A percentile compares a stretch with the other conserved stretches of the same genome.
Conservation (phyloP, 2,113 vertebrate species). For the Neotoma lepida region DNA sequence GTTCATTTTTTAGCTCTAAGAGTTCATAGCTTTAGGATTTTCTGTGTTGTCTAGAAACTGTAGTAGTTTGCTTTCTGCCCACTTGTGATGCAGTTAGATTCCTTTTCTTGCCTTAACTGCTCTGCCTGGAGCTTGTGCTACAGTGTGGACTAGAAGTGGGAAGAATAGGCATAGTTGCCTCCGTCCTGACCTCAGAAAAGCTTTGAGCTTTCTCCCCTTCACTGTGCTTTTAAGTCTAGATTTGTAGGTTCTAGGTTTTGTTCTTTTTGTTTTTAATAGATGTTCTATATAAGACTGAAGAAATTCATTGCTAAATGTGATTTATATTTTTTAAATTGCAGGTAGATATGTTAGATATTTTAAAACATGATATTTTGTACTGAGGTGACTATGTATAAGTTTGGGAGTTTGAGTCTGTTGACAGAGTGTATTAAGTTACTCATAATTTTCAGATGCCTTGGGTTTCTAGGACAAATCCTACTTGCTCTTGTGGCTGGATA, state of each 20-base stretch:
- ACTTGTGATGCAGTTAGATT: neutral
- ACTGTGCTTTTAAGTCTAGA: neutral
- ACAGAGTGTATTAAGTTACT: neutral
- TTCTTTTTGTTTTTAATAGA: neutral
- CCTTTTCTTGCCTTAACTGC: neutral
- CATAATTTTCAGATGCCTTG: neutral
- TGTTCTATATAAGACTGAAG: neutral
- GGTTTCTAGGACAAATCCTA: neutral
- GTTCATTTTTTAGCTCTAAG: neutral
- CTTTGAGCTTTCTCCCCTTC: neutral
- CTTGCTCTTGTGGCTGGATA: neutral
- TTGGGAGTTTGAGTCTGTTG: neutral
- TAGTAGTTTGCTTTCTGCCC: neutral
- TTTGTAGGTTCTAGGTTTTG: neutral
- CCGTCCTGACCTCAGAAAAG: neutral
- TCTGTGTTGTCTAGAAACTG: neutral
- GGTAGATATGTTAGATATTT: neutral
- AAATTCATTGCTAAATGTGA: neutral
- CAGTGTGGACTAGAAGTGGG: neutral
- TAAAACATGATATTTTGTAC: neutral
- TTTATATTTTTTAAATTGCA: neutral
- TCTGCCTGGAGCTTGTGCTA: neutral
- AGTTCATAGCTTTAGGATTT: neutral
- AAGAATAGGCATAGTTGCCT: neutral
- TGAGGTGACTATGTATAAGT: neutral